A percentile compares a stretch with the other conserved stretches of the same genome.
Evolutionary conservation across 1,140 invertebrate species (phyloP).

Genomic region (Eriosoma lanigerum): DNA sequence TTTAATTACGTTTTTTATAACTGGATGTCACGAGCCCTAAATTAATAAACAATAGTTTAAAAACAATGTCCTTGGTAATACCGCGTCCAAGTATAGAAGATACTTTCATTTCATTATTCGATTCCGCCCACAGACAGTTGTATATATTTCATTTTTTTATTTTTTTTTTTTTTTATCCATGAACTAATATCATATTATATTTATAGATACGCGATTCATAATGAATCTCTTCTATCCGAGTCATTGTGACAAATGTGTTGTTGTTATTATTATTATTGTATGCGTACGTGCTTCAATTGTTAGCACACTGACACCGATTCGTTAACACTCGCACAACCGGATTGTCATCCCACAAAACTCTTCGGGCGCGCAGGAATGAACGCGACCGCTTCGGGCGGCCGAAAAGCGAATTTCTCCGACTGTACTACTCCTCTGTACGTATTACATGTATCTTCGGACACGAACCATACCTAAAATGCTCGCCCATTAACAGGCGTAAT

Average conservation of each 20-base stretch:
- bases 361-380: background rate
- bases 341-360: background rate
- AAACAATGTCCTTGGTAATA: constrained; percentile 16
- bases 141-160: no score
- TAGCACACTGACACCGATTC: constrained; percentile 66
- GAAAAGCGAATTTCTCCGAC: constrained; percentile 7
- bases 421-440: no score
- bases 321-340: constrained; percentile 54
- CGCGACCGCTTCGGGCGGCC: background rate
- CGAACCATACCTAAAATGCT: background rate
- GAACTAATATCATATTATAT: constrained; percentile 10
- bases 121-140: constrained; percentile 29
- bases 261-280: background rate
- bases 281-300: constrained; percentile 47
- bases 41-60: no score
- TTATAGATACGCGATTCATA: constrained; percentile 29
- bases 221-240: constrained; percentile 35
- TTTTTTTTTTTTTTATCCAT: no score
- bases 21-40: no score
- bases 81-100: no score
- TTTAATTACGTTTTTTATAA: no score
- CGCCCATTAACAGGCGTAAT: background rate
- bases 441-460: background rate
- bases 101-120: constrained; percentile 1
- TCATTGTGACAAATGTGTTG: constrained; percentile 43